Conservation (phyloP, 2,888 invertebrate genomes). For the Lutraria lutraria region DNA sequence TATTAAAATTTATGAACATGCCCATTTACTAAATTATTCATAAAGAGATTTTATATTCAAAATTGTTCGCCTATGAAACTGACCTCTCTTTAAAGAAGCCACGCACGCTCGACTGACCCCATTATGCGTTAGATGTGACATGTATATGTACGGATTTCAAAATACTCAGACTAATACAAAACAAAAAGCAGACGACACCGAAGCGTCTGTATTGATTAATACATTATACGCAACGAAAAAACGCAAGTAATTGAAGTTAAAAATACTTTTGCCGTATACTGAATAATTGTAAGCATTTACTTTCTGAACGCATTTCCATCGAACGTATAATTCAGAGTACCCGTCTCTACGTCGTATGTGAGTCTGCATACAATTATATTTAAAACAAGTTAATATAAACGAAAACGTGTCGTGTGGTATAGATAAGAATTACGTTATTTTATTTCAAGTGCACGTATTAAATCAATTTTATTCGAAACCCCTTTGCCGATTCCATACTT, state of each 20-base stretch:
- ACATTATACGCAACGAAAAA: no score
- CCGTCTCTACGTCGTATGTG: neutral
- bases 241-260: no score
- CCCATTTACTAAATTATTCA: constrained; percentile 35
- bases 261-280: no score
- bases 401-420: neutral
- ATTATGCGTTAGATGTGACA: neutral
- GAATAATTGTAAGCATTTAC: neutral
- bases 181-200: no score
- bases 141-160: neutral
- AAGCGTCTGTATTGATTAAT: no score
- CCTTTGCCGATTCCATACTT: no score
- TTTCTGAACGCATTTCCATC: neutral
- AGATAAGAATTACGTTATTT: neutral
- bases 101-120: neutral
- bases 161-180: neutral
- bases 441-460: neutral
- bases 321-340: neutral
- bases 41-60: constrained; percentile 9
- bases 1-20: constrained; percentile 30
- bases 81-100: constrained; percentile 24
- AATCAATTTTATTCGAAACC: no score
- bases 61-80: constrained; percentile 6
- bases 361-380: neutral
- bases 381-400: neutral